phyloP scores from a whole-genome alignment of 1,140 invertebrate genomes.

The Neuroterus valhalla region DNA sequence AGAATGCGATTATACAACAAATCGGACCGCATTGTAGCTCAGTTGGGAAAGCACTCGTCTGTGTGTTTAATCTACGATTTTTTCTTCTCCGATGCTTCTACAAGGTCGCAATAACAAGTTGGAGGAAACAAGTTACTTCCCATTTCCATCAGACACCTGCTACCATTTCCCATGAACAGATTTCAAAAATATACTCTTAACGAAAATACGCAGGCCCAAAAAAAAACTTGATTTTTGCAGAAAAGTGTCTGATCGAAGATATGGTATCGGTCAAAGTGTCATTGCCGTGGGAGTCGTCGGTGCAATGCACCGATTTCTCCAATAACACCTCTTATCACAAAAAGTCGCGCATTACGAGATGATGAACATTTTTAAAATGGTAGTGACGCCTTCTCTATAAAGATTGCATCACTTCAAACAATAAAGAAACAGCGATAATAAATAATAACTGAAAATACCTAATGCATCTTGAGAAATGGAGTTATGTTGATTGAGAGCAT shows the following conservation, averaged over 20 bases:
- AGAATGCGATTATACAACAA: too few species aligned
- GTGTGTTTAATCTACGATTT: too few species aligned
- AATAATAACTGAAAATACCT: neutral
- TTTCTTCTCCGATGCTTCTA: too few species aligned
- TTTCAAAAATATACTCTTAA: too few species aligned
- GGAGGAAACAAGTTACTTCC: too few species aligned
- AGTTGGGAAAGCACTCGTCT: too few species aligned
- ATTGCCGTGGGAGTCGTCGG: neutral
- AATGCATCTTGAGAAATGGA: too few species aligned
- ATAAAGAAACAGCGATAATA: neutral
- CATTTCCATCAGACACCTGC: too few species aligned
- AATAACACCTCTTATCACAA: slow-evolving; percentile 22
- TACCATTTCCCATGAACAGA: too few species aligned
- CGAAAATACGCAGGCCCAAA: neutral
- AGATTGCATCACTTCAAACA: slow-evolving; percentile 23
- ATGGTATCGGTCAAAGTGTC: slow-evolving; percentile 12
- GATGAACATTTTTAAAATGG: slow-evolving; percentile 10
- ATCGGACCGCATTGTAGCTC: too few species aligned
- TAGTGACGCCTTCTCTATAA: slow-evolving; percentile 11
- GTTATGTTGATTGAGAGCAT: too few species aligned
- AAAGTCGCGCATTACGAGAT: slow-evolving; percentile 12
- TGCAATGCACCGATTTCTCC: slow-evolving; percentile 23
- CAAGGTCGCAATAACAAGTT: too few species aligned
- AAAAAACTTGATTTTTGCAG: neutral
- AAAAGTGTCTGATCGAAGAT: slow-evolving; percentile 18